phyloP scores from a whole-genome alignment of 2,797 vertebrate species.

The Melanotaenia boesemani region DNA sequence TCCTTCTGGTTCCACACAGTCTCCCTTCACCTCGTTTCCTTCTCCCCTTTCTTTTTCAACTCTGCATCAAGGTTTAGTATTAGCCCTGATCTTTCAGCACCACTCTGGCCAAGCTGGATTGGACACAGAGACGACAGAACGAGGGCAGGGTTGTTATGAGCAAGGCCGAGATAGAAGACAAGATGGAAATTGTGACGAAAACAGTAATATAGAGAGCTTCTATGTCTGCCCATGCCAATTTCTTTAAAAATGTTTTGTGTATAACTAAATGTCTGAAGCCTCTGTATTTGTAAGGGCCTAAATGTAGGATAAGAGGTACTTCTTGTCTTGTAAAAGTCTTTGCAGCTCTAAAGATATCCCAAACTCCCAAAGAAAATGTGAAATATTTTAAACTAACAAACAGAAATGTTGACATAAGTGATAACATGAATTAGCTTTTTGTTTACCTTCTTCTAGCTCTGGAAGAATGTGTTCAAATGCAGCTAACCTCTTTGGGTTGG shows the following conservation, averaged over 20 bases:
- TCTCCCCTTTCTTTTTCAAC: slow-evolving; percentile 27
- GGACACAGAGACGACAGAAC: slow-evolving; percentile 68
- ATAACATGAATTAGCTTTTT: not conserved
- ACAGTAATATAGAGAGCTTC: not conserved
- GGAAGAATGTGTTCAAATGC: not conserved
- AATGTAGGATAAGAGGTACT: too few relatives aligned
- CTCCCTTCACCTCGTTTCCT: not conserved
- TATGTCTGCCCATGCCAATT: not conserved
- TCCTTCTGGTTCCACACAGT: slow-evolving; percentile 1
- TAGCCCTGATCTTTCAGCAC: slow-evolving; percentile 70
- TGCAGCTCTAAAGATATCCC: not conserved
- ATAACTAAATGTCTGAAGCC: not conserved
- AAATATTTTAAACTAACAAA: not conserved
- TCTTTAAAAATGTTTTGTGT: not conserved
- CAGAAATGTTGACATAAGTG: not conserved
- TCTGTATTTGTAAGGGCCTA: too few relatives aligned
- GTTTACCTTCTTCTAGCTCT: not conserved
- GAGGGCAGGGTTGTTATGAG: slow-evolving; percentile 53
- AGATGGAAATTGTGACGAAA: slow-evolving; percentile 14
- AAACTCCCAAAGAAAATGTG: not conserved
- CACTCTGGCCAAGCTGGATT: slow-evolving; percentile 52
- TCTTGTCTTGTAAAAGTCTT: too few relatives aligned
- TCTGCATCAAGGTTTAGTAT: slow-evolving; percentile 40
- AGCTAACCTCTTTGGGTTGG: not conserved
- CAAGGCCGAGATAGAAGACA: slow-evolving; percentile 7